These are phyloP conservation scores for Crenuchus spilurus DNA, from an alignment of 2,797 vertebrate species.

Conservation along the genomic window DNA sequence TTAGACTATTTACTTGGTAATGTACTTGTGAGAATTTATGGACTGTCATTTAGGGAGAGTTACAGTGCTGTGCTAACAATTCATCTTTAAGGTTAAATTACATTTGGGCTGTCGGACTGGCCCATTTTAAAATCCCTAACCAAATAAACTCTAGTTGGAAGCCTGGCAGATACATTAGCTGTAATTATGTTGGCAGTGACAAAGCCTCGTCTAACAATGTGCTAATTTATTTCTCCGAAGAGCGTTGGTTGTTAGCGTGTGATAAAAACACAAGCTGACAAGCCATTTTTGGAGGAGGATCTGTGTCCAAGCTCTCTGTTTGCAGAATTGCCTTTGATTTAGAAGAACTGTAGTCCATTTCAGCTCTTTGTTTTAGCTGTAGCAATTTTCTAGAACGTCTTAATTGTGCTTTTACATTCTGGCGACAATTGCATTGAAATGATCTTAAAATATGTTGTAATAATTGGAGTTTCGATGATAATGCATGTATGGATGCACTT, in stretches of 20 bases:
- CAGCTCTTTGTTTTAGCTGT: constrained; percentile 6
- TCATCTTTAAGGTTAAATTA: constrained; percentile 63
- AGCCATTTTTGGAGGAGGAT: constrained; percentile 26
- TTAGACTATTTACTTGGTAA: constrained; percentile 54
- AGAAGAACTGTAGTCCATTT: neutral
- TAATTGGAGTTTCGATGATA: too few relatives aligned
- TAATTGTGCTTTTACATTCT: neutral
- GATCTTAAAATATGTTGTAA: neutral
- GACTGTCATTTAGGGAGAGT: constrained; percentile 51
- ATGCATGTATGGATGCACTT: neutral
- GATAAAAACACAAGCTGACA: constrained; percentile 47
- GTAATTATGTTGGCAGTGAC: constrained; percentile 61
- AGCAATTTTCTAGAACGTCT: neutral
- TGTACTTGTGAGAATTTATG: constrained; percentile 62
- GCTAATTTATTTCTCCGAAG: constrained; percentile 55
- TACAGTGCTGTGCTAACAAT: constrained; percentile 51
- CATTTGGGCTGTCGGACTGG: constrained; percentile 49
- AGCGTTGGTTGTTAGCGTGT: constrained; percentile 50
- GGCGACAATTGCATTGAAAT: neutral
- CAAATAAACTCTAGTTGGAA: constrained; percentile 52
- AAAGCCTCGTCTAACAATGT: constrained; percentile 53
- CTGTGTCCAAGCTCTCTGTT: constrained; percentile 29
- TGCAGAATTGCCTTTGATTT: constrained; percentile 26
- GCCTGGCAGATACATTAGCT: constrained; percentile 55
- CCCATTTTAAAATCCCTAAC: constrained; percentile 57